These are phyloP conservation scores for Drosophila macrospina DNA, from an alignment of 2,888 invertebrate species.

Conservation along the genomic window DNA sequence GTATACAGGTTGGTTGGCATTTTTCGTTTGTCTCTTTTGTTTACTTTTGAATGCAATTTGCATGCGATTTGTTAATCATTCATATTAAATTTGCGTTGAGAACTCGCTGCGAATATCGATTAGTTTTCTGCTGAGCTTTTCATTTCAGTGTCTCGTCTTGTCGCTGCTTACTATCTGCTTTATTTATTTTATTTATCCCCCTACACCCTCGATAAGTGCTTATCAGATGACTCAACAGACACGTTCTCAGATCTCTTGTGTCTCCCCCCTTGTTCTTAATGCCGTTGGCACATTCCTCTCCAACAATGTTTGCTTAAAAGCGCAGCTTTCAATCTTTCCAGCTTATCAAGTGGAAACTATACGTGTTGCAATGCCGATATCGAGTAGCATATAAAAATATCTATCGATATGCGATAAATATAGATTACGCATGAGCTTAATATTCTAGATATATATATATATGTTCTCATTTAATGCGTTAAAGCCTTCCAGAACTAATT, in stretches of 20 bases:
- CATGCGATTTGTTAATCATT: constrained; percentile 39
- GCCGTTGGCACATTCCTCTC: constrained; percentile 30
- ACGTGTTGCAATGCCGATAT: constrained; percentile 30
- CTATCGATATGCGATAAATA: neutral
- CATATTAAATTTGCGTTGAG: constrained; percentile 35
- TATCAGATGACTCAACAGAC: constrained; percentile 44
- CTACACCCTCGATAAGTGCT: constrained; percentile 18
- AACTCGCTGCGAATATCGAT: neutral
- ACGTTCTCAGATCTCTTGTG: constrained; percentile 22
- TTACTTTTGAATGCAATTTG: constrained; percentile 55
- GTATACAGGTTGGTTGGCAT: constrained; percentile 76
- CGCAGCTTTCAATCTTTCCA: constrained; percentile 19
- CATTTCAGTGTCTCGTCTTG: neutral
- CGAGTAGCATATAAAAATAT: constrained; percentile 1
- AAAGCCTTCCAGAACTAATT: constrained; percentile 23
- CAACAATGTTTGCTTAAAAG: constrained; percentile 31
- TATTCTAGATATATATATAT: neutral
- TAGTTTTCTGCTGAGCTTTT: constrained; percentile 19
- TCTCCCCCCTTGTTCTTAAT: constrained; percentile 15
- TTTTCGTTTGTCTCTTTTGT: constrained; percentile 54
- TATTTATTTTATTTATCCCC: constrained; percentile 9
- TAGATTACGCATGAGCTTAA: neutral
- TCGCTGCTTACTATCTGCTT: constrained; percentile 15
- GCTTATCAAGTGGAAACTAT: constrained; percentile 19
- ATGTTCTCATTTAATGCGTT: neutral